These are phyloP conservation scores for Eugnorisma glareosa DNA, from an alignment of 2,888 invertebrate genomes.

Conservation along the genomic window DNA sequence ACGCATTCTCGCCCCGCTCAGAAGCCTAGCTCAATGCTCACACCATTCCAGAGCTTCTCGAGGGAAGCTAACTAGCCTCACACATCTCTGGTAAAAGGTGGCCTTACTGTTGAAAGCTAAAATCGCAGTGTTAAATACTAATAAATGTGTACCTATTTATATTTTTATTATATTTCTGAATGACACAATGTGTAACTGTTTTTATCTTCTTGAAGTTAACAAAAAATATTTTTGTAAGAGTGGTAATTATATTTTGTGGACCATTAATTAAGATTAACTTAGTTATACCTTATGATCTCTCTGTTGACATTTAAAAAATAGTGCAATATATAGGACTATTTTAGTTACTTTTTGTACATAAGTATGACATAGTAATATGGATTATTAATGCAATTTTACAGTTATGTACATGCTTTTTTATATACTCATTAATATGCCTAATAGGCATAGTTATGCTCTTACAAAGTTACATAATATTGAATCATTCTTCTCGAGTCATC, in stretches of 20 bases:
- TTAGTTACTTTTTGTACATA: slow-evolving; percentile 11
- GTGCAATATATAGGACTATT: slow-evolving; percentile 45
- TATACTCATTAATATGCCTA: neutral
- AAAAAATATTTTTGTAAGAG: slow-evolving; percentile 26
- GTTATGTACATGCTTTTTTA: neutral
- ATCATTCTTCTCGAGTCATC: neutral
- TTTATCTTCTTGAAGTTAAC: slow-evolving; percentile 3
- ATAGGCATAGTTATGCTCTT: neutral
- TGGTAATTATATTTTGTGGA: slow-evolving; percentile 37
- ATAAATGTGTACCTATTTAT: neutral
- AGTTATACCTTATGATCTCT: slow-evolving; percentile 50
- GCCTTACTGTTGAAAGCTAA: neutral
- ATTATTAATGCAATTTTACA: slow-evolving; percentile 7
- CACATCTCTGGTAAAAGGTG: too few species aligned
- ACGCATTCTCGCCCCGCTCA: too few species aligned
- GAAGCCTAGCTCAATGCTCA: too few species aligned
- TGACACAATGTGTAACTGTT: neutral
- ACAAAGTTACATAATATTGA: neutral
- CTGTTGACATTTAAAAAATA: slow-evolving; percentile 17
- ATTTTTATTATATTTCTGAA: slow-evolving; percentile 2
- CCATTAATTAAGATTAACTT: slow-evolving; percentile 49
- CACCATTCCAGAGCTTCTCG: too few species aligned
- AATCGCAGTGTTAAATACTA: neutral
- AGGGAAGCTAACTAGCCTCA: too few species aligned
- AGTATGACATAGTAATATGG: slow-evolving; percentile 8